phyloP scores from a whole-genome alignment of 2,888 invertebrate species.

The Cosmopolites sordidus region DNA sequence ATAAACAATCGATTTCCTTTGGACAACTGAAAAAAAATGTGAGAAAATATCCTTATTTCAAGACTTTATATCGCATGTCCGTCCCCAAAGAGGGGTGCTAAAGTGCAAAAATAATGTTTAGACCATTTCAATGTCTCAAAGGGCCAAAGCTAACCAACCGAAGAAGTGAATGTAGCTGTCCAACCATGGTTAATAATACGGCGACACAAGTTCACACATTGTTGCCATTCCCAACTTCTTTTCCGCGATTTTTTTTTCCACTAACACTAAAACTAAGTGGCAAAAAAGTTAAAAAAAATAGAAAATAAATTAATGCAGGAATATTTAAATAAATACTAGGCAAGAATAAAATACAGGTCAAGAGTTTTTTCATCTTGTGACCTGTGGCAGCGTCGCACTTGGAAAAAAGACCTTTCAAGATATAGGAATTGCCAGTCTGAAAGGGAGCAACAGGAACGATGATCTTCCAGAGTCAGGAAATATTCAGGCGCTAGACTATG shows the following conservation, averaged over 20 bases:
- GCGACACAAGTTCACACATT: constrained; percentile 12
- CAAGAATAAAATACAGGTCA: no score
- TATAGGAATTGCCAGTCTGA: constrained; percentile 14
- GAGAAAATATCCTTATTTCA: no score
- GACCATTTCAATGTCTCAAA: constrained; percentile 24
- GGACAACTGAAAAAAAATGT: no score
- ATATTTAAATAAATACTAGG: no score
- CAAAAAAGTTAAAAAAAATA: no score
- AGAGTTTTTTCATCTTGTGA: no score
- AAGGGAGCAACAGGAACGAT: constrained; percentile 31
- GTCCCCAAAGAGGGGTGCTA: constrained; percentile 23
- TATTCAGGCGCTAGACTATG: constrained; percentile 34
- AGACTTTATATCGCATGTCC: not conserved
- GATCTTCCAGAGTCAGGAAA: constrained; percentile 24
- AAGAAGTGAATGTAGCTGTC: constrained; percentile 36
- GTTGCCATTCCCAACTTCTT: constrained; percentile 7
- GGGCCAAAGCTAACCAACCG: constrained; percentile 25
- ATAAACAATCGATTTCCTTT: no score
- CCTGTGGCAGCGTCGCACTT: constrained; percentile 21
- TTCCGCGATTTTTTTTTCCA: no score
- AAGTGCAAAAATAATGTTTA: constrained; percentile 29
- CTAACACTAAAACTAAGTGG: no score
- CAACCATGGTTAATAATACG: constrained; percentile 34
- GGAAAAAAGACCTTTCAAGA: constrained; percentile 27
- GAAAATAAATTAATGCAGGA: no score